A percentile compares a stretch with the other conserved stretches of the same genome.
phyloP scores from a whole-genome alignment of 30 jellyfish, hydroid and myxozoan species.

The Aurelia sp. region DNA sequence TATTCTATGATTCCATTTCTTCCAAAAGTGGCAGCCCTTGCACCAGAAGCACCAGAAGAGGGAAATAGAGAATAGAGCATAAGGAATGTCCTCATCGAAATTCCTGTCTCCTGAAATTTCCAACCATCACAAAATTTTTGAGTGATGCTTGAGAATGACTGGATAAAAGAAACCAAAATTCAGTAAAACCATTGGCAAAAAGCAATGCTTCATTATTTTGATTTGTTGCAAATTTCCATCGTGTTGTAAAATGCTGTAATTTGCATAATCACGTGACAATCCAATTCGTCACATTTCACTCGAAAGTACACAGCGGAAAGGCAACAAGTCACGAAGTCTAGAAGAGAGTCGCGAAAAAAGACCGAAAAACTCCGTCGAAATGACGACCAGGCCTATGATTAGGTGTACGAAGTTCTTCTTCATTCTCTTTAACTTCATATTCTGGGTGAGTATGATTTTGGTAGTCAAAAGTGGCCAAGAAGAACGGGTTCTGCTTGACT shows the following conservation, averaged over 20 bases:
- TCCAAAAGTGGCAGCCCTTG: too few species aligned
- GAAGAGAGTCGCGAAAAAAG: background rate
- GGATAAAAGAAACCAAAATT: too few species aligned
- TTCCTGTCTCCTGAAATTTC: too few species aligned
- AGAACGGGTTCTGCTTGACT: too few species aligned
- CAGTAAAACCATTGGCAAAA: too few species aligned
- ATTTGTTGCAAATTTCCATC: background rate
- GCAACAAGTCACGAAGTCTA: background rate
- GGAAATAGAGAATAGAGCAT: too few species aligned
- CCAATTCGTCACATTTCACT: background rate
- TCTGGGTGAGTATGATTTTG: constrained; percentile 76
- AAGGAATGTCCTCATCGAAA: too few species aligned
- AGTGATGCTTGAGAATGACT: too few species aligned
- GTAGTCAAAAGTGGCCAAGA: too few species aligned
- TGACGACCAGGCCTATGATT: constrained; percentile 66
- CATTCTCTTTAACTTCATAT: constrained; percentile 77
- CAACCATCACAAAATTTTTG: too few species aligned
- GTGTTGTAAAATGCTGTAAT: background rate
- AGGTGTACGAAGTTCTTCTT: constrained; percentile 80
- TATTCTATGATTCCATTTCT: too few species aligned
- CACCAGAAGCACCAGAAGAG: too few species aligned
- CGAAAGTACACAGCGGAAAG: background rate
- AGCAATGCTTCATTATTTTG: background rate
- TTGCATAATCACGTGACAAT: constrained; percentile 15
- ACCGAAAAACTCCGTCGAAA: constrained; percentile 7